These are phyloP conservation scores for Hemichromis elongatus DNA, from an alignment of 2,113 vertebrate genomes.

Conservation along the genomic window DNA sequence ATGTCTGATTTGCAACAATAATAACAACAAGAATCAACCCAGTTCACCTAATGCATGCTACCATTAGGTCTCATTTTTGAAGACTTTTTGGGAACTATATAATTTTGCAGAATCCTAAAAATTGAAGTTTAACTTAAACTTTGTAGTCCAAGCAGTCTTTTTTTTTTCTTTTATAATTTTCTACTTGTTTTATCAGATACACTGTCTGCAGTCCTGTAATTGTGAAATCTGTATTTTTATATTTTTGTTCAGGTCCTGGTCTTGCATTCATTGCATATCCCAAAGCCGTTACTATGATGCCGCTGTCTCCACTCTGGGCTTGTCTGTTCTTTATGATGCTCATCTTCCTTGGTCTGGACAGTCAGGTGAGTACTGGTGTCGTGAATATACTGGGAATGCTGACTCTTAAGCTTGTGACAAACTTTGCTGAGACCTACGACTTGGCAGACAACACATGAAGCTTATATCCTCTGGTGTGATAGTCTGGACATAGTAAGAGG, in stretches of 20 bases:
- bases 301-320: slow-evolving; percentile 93
- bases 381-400: not conserved
- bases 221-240: not conserved
- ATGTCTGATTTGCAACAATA: not conserved
- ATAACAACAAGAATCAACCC: not conserved
- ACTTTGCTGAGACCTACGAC: not conserved
- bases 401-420: not conserved
- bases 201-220: not conserved
- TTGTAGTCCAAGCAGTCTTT: not conserved
- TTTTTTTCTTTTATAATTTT: not conserved
- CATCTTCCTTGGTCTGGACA: slow-evolving; percentile 96
- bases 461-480: not conserved
- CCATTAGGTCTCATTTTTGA: not conserved
- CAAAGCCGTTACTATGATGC: slow-evolving; percentile 99
- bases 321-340: slow-evolving; percentile 99
- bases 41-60: not conserved
- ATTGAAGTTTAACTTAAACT: not conserved
- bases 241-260: slow-evolving; percentile 81
- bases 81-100: not conserved
- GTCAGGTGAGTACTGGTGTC: slow-evolving; percentile 80
- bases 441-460: not conserved
- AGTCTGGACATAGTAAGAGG: not conserved
- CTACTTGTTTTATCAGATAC: not conserved
- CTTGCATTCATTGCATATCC: slow-evolving; percentile 98
- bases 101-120: not conserved